Percentiles rank a stretch among this genome's conserved stretches.
Evolutionary conservation across 2,797 vertebrate genomes (phyloP).

Genomic region (Denticeps clupeoides): DNA sequence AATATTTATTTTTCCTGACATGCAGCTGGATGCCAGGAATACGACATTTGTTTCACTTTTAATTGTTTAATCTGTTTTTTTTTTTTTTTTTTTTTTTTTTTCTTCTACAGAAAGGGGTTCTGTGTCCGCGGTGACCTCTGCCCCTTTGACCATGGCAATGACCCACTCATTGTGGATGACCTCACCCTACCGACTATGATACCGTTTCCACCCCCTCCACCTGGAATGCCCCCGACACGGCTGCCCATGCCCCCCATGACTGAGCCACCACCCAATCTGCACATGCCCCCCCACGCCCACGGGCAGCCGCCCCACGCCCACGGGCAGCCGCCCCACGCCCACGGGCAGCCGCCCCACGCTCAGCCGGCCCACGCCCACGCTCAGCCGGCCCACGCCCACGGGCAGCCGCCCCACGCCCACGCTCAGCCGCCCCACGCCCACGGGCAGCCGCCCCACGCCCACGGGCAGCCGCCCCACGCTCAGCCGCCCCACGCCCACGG

Average conservation of each 20-base stretch:
- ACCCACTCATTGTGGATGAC: conserved; percentile 91
- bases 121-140: conserved; percentile 95
- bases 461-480: conserved; percentile 39
- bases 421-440: conserved; percentile 74
- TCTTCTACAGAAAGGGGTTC: too few relatives aligned
- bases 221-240: conserved; percentile 66
- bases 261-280: conserved; percentile 69
- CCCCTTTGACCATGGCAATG: conserved; percentile 91
- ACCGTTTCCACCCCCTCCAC: conserved; percentile 89
- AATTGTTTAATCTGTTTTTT: too few relatives aligned
- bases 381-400: conserved; percentile 66
- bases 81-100: too few relatives aligned
- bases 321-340: conserved; percentile 83
- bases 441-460: conserved; percentile 83
- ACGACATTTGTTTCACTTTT: too few relatives aligned
- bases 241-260: conserved; percentile 40
- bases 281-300: conserved; percentile 71
- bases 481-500: conserved; percentile 66
- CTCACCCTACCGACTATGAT: conserved; percentile 92
- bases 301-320: conserved; percentile 74
- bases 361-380: conserved; percentile 66
- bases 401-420: conserved; percentile 70
- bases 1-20: too few relatives aligned
- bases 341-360: conserved; percentile 39
- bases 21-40: too few relatives aligned